phyloP scores from a whole-genome alignment of 2,797 vertebrate species.

The Smutsia gigantea region DNA sequence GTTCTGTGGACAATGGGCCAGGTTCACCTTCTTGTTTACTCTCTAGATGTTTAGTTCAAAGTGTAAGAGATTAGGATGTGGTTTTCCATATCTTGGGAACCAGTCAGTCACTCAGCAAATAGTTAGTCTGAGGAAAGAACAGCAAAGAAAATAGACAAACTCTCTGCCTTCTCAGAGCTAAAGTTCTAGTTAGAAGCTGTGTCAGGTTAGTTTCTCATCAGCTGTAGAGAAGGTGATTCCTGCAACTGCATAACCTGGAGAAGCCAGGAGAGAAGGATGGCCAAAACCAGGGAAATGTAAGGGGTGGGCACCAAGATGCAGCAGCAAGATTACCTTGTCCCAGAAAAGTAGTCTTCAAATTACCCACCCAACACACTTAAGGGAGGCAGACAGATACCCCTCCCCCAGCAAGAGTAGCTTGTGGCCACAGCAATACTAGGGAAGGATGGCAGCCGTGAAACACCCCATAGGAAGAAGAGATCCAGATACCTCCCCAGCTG shows the following conservation, averaged over 20 bases:
- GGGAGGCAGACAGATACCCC: background rate
- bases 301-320: background rate
- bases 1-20: background rate
- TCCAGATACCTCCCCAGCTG: background rate
- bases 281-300: background rate
- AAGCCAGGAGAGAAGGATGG: background rate
- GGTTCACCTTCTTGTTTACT: background rate
- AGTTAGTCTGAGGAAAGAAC: background rate
- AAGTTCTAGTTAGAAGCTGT: background rate
- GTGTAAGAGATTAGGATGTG: background rate
- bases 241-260: background rate
- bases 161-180: background rate
- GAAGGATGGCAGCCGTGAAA: background rate
- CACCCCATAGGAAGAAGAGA: background rate
- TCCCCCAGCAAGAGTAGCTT: background rate
- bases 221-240: background rate
- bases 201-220: background rate
- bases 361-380: background rate
- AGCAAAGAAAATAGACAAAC: background rate
- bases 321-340: background rate
- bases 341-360: background rate
- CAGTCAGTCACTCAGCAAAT: background rate
- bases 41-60: conserved; percentile 10
- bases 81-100: background rate
- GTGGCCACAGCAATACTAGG: background rate